These are phyloP conservation scores for Mongoloraphidia duomilia DNA, from an alignment of 2,888 invertebrate species.

Conservation along the genomic window DNA sequence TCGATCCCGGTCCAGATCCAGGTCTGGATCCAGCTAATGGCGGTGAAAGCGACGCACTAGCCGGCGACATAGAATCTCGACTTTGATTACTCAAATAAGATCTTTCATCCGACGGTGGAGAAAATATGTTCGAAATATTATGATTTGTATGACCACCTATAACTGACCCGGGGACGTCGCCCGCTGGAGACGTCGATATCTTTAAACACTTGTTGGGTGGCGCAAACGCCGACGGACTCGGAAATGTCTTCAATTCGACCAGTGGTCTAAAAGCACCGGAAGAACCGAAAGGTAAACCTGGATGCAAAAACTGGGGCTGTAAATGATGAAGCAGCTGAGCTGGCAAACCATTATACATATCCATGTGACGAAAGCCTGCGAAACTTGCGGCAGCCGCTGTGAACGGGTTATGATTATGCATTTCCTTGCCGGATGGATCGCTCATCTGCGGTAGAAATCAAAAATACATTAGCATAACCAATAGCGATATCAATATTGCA, in stretches of 20 bases:
- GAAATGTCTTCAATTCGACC: slow-evolving; percentile 38
- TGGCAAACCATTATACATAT: slow-evolving; percentile 43
- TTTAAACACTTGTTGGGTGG: slow-evolving; percentile 48
- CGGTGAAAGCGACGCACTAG: slow-evolving; percentile 41
- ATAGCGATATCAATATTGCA: too few species aligned
- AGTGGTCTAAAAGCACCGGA: slow-evolving; percentile 43
- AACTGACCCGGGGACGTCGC: slow-evolving; percentile 14
- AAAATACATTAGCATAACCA: too few species aligned
- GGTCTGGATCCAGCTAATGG: slow-evolving; percentile 16
- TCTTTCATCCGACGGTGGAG: slow-evolving; percentile 26
- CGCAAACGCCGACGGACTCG: slow-evolving; percentile 49
- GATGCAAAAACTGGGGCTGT: slow-evolving; percentile 57
- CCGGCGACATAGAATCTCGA: slow-evolving; percentile 44
- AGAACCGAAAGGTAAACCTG: slow-evolving; percentile 43
- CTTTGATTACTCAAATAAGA: slow-evolving; percentile 25
- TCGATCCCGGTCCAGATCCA: background rate
- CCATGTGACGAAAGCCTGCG: slow-evolving; percentile 34
- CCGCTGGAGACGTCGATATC: slow-evolving; percentile 25
- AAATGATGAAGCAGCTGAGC: slow-evolving; percentile 55
- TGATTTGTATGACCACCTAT: slow-evolving; percentile 15
- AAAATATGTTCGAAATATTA: slow-evolving; percentile 25
- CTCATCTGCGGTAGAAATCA: slow-evolving; percentile 21
- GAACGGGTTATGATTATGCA: slow-evolving; percentile 52
- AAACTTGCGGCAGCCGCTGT: slow-evolving; percentile 37
- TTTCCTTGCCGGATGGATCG: slow-evolving; percentile 41